A percentile compares a stretch with the other conserved stretches of the same genome.
phyloP scores from a whole-genome alignment of 1,140 invertebrate species.

The Megalopta genalis region DNA sequence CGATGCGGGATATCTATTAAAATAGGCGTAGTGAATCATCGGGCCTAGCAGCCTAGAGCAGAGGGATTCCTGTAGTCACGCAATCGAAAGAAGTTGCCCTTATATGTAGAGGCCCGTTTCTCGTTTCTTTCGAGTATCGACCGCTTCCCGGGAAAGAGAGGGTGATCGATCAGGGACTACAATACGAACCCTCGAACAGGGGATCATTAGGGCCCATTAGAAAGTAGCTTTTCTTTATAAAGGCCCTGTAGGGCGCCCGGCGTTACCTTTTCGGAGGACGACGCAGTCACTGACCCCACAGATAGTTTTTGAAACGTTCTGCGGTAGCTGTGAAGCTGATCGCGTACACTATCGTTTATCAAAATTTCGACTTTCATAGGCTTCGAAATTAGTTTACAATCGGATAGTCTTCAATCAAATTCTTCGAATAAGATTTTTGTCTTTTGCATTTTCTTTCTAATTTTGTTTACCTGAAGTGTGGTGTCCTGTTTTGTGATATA shows the following conservation, averaged over 20 bases:
- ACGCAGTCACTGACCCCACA: conserved; percentile 2
- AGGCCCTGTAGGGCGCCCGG: conserved; percentile 12
- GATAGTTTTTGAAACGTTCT: neutral
- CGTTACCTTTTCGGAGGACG: conserved; percentile 16
- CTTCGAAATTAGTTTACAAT: too few relatives aligned
- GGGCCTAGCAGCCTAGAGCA: too few relatives aligned
- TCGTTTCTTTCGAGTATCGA: conserved; percentile 28
- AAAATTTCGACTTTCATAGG: too few relatives aligned
- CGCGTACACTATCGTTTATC: too few relatives aligned
- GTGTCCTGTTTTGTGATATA: too few relatives aligned
- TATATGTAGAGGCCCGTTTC: conserved; percentile 33
- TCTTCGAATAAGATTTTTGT: too few relatives aligned
- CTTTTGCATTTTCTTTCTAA: too few relatives aligned
- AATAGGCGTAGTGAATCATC: too few relatives aligned
- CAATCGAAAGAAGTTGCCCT: conserved; percentile 34
- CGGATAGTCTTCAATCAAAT: too few relatives aligned
- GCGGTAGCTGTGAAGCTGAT: too few relatives aligned
- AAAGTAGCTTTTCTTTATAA: conserved; percentile 30
- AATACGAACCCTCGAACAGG: conserved; percentile 23
- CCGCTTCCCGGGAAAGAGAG: conserved; percentile 15
- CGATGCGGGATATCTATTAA: conserved; percentile 7
- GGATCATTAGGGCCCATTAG: conserved; percentile 51
- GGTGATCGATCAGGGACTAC: conserved; percentile 23
- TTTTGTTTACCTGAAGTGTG: too few relatives aligned
- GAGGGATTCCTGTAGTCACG: conserved; percentile 14